A percentile compares a stretch with the other conserved stretches of the same genome.
Evolutionary conservation across 2,113 vertebrate genomes (phyloP).

Genomic region (Malurus elegans): DNA sequence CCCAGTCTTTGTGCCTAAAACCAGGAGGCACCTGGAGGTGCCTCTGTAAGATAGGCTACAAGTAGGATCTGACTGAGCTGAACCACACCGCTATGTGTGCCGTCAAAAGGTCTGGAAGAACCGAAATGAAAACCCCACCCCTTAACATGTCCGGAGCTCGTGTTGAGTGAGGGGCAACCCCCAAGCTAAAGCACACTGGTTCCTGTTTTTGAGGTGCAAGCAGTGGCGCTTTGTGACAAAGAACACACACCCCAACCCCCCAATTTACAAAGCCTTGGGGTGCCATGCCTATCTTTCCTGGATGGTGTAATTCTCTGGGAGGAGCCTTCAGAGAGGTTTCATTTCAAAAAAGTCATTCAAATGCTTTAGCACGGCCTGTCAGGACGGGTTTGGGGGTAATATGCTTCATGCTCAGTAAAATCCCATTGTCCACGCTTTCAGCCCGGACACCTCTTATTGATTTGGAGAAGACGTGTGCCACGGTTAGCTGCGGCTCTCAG

Average conservation of each 20-base stretch:
- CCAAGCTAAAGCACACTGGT: background rate
- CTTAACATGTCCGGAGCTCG: background rate
- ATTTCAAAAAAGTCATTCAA: conserved; percentile 58
- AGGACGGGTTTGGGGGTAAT: conserved; percentile 27
- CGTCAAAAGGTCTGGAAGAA: background rate
- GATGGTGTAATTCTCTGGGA: background rate
- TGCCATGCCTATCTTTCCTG: conserved; percentile 10
- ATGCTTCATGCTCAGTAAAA: conserved; percentile 46
- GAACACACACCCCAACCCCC: background rate
- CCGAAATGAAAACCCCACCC: background rate
- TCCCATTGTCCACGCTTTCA: conserved; percentile 57
- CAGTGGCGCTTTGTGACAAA: background rate
- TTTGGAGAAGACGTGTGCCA: conserved; percentile 60
- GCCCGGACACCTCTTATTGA: conserved; percentile 15
- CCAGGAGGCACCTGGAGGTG: background rate
- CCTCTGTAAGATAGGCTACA: background rate
- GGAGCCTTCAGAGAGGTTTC: background rate
- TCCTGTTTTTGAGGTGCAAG: background rate
- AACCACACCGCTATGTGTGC: fast-evolving
- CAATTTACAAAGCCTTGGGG: background rate
- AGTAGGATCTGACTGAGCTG: background rate
- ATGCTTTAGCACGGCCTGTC: conserved; percentile 37
- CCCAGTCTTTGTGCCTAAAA: background rate
- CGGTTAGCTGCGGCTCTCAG: background rate
- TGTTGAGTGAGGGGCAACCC: background rate